Evolutionary conservation across 2,113 vertebrate genomes (phyloP), one percentile per base, ranked within the genome.

Genomic region (Lepisosteus oculatus): DNA sequence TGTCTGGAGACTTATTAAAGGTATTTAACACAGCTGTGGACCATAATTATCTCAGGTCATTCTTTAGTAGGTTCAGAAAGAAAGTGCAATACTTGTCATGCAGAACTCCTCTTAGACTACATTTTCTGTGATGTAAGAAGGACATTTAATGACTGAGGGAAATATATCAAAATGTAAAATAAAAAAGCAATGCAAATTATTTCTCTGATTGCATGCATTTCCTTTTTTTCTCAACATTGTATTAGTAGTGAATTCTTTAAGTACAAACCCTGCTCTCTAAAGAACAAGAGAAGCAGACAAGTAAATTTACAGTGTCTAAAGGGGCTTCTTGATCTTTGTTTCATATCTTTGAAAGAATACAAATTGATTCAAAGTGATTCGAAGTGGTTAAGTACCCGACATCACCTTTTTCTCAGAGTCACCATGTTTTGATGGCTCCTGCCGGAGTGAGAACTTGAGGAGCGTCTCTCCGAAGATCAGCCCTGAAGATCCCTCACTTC

Each of bases 21-120:
- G 66, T 73, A 79, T 79, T 81, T 79, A 79, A 61, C 57, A 67
- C 45, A 54, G 70, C 61, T 69, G 57, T 61, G 71, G 68, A 70
- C 66, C 72, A 74, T 65, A 72, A 76, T 78, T 73, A 72, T 67
- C 59, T 57, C 44, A 71, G 57, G 57, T 42, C 62, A 43, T 57
- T 57, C 44, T 55, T 43, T 57, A 61, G 63, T 66, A 42, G 72
- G 14, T 68, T 69, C 66, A 66, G 67, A 71, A 67, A 72, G 68
- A 72, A 42, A 57, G 75, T 59, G 63, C 72, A 74, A 82, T 72
- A 74, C 69, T 45, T 51, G 15, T 8, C 2, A 65, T 43, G 41
- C 14, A 66, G 67, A 42, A 61, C 57, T 57, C 61, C 6, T 17
- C n/a, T 57, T 73, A 61, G 66, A 29, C 51, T 73, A 44, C 11